Evolutionary conservation across 2,888 invertebrate genomes (phyloP).

Genomic region (Dryadula phaetusa): DNA sequence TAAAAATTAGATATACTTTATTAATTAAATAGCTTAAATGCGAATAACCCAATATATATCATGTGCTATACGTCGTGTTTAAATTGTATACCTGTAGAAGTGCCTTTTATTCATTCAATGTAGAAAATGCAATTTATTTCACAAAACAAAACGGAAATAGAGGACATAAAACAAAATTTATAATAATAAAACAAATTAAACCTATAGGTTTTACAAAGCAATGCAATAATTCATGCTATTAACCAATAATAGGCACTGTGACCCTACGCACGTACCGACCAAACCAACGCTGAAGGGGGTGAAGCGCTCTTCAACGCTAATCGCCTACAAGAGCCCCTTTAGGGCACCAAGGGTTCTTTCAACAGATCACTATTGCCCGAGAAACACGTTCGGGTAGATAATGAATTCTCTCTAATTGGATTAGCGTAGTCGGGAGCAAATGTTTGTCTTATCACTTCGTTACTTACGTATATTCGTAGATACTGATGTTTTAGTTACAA

Average conservation of each 20-base stretch:
- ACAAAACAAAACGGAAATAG: neutral
- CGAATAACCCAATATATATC: neutral
- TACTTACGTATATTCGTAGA: conserved; percentile 4
- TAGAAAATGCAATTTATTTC: neutral
- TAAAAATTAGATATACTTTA: no score
- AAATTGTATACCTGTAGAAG: neutral
- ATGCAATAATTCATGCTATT: conserved; percentile 31
- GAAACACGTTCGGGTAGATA: conserved; percentile 40
- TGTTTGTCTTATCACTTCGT: conserved; percentile 29
- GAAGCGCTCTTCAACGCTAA: conserved; percentile 42
- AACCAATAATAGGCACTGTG: conserved; percentile 34
- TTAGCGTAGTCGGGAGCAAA: conserved; percentile 32
- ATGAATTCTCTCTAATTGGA: conserved; percentile 41
- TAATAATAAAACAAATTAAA: conserved; percentile 18
- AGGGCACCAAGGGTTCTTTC: conserved; percentile 40
- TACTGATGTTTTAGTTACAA: neutral
- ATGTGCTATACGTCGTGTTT: neutral
- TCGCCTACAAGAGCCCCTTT: conserved; percentile 39
- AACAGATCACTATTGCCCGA: conserved; percentile 41
- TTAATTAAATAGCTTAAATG: no score
- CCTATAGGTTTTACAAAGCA: conserved; percentile 14
- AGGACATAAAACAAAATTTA: conserved; percentile 6
- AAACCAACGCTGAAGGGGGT: conserved; percentile 37
- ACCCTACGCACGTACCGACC: conserved; percentile 36
- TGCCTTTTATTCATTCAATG: neutral